Evolutionary conservation across 2,888 invertebrate genomes (phyloP).

Genomic region (Geotrupes spiniger): DNA sequence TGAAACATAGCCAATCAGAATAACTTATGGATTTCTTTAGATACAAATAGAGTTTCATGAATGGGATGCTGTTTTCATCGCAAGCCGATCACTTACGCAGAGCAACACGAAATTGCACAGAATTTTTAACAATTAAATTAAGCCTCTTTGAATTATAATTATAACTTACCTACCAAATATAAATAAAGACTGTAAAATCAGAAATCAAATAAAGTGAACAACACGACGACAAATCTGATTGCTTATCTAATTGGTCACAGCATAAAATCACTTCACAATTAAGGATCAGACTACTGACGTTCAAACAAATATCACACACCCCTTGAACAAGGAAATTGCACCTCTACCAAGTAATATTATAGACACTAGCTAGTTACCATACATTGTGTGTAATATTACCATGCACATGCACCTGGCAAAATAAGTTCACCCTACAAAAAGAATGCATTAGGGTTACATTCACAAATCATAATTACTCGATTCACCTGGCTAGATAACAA

Average conservation of each 20-base stretch:
- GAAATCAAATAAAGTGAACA: no score
- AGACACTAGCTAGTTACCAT: no score
- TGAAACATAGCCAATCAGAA: constrained; percentile 40
- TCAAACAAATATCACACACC: constrained; percentile 3
- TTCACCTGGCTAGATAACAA: constrained; percentile 15
- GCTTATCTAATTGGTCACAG: background rate
- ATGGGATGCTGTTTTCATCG: no score
- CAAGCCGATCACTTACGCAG: no score
- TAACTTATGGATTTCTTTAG: constrained; percentile 6
- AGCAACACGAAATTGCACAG: no score
- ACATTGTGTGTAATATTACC: constrained; percentile 8
- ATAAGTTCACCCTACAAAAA: background rate
- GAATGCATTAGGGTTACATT: constrained; percentile 1
- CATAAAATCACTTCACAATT: constrained; percentile 2
- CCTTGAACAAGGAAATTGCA: no score
- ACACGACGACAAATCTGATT: background rate
- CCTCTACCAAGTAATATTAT: constrained; percentile 9
- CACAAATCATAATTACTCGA: constrained; percentile 5
- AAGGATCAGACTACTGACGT: constrained; percentile 9
- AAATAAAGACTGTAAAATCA: no score
- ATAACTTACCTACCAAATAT: no score
- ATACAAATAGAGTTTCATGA: no score
- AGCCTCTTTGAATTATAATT: no score
- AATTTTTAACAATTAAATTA: no score
- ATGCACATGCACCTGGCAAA: constrained; percentile 13